Percentiles rank a stretch among this genome's conserved stretches.
These are phyloP conservation scores for Melieria picta DNA, from an alignment of 2,888 invertebrate species.

Conservation along the genomic window DNA sequence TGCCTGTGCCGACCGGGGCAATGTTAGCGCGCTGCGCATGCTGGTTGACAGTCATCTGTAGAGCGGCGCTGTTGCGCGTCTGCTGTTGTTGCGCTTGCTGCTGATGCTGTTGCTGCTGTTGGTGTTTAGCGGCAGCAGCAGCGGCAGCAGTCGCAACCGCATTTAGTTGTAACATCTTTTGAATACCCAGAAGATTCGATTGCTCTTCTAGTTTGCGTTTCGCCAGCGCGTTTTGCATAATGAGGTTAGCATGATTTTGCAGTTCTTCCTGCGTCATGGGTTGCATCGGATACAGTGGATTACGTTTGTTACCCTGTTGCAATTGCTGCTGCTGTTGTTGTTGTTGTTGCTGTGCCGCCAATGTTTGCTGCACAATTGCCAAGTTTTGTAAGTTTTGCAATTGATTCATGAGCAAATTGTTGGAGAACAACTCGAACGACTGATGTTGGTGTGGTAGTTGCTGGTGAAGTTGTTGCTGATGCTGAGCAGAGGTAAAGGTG, in stretches of 20 bases:
- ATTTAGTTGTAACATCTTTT: slow-evolving; percentile 56
- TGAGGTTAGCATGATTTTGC: slow-evolving; percentile 60
- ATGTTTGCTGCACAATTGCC: slow-evolving; percentile 59
- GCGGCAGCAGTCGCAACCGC: slow-evolving; percentile 44
- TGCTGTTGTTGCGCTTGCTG: slow-evolving; percentile 38
- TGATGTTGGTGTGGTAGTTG: slow-evolving; percentile 58
- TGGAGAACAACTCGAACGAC: slow-evolving; percentile 57
- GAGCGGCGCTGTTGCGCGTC: not conserved
- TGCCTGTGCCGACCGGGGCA: not conserved
- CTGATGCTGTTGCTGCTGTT: slow-evolving; percentile 44
- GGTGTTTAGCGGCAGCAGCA: slow-evolving; percentile 31
- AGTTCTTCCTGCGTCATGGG: slow-evolving; percentile 59
- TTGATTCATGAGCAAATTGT: slow-evolving; percentile 58
- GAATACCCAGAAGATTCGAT: slow-evolving; percentile 48
- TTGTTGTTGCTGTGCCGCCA: slow-evolving; percentile 52
- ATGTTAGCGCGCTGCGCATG: not conserved
- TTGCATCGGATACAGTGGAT: slow-evolving; percentile 33
- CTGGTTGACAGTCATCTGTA: not conserved
- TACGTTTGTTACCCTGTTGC: slow-evolving; percentile 37
- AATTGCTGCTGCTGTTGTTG: slow-evolving; percentile 48
- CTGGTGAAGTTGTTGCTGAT: slow-evolving; percentile 60
- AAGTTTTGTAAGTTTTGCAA: slow-evolving; percentile 62
- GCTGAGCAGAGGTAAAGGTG: slow-evolving; percentile 61
- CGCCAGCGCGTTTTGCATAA: slow-evolving; percentile 64
- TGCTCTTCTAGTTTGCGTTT: slow-evolving; percentile 63